These are phyloP conservation scores for Aquatica leii DNA, from an alignment of 2,888 invertebrate species.

Conservation along the genomic window DNA sequence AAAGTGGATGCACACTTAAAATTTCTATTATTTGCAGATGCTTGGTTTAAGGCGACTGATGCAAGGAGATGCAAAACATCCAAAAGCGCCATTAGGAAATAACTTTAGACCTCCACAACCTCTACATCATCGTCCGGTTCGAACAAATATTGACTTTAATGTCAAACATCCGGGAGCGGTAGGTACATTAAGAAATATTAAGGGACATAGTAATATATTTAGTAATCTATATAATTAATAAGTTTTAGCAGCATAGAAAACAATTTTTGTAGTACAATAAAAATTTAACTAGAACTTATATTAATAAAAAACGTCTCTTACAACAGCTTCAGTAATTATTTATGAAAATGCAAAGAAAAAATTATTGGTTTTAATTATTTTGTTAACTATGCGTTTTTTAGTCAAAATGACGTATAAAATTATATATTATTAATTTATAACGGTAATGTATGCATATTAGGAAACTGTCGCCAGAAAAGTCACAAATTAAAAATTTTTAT, in stretches of 20 bases:
- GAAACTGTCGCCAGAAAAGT: too few relatives aligned
- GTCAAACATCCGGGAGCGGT: slow-evolving; percentile 72
- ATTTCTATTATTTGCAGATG: slow-evolving; percentile 70
- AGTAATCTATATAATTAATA: too few relatives aligned
- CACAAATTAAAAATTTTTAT: too few relatives aligned
- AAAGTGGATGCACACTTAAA: too few relatives aligned
- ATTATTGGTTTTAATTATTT: neutral
- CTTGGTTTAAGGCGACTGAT: slow-evolving; percentile 83
- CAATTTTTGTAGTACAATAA: too few relatives aligned
- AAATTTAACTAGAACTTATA: too few relatives aligned
- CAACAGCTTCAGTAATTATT: too few relatives aligned
- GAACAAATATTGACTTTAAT: slow-evolving; percentile 97
- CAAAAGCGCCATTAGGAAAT: slow-evolving; percentile 91
- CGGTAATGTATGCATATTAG: too few relatives aligned
- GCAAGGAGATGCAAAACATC: slow-evolving; percentile 87
- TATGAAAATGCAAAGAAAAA: neutral
- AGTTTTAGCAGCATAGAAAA: too few relatives aligned
- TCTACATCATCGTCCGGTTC: slow-evolving; percentile 89
- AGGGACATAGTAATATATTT: neutral
- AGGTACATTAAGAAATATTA: slow-evolving; percentile 41
- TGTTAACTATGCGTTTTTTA: neutral
- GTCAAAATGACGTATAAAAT: too few relatives aligned
- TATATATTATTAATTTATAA: too few relatives aligned
- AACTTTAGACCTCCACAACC: slow-evolving; percentile 95
- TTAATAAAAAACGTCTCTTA: too few relatives aligned